Percentiles rank a stretch among this genome's conserved stretches.
These are phyloP conservation scores for Solea senegalensis DNA, from an alignment of 2,113 vertebrate genomes.

Conservation along the genomic window DNA sequence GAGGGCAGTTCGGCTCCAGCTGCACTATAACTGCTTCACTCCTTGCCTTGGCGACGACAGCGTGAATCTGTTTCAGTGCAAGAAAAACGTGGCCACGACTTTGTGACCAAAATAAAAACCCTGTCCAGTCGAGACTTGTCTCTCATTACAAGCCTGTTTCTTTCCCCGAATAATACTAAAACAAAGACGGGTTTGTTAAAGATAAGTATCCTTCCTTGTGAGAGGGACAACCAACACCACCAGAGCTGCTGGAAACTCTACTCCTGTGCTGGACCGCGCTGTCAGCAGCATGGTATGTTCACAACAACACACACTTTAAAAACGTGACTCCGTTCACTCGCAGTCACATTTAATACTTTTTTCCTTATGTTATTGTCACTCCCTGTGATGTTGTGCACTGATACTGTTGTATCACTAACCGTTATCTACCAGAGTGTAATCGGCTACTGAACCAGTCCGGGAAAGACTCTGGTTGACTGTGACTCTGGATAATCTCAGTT, in stretches of 20 bases:
- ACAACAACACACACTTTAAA: constrained; percentile 6
- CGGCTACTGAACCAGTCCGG: too few relatives aligned
- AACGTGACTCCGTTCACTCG: too few relatives aligned
- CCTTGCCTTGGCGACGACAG: constrained; percentile 11
- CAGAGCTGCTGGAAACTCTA: constrained; percentile 46
- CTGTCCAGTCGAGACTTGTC: background rate
- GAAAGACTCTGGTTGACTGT: too few relatives aligned
- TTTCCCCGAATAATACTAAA: background rate
- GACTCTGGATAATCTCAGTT: too few relatives aligned
- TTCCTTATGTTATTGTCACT: too few relatives aligned
- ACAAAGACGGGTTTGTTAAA: background rate
- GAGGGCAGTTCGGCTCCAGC: constrained; percentile 45
- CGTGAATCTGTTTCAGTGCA: constrained; percentile 10
- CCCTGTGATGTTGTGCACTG: too few relatives aligned
- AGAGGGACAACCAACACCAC: constrained; percentile 14
- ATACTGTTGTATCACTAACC: too few relatives aligned
- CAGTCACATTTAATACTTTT: too few relatives aligned
- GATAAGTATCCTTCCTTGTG: background rate
- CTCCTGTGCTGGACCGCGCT: constrained; percentile 35
- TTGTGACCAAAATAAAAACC: constrained; percentile 9
- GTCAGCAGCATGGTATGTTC: constrained; percentile 69
- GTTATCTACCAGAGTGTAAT: too few relatives aligned
- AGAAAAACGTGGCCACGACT: constrained; percentile 15
- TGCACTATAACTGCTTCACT: constrained; percentile 18
- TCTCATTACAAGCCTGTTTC: too few relatives aligned